Evolutionary conservation across 2,888 invertebrate species (phyloP).

Genomic region (Eupithecia tripunctaria): DNA sequence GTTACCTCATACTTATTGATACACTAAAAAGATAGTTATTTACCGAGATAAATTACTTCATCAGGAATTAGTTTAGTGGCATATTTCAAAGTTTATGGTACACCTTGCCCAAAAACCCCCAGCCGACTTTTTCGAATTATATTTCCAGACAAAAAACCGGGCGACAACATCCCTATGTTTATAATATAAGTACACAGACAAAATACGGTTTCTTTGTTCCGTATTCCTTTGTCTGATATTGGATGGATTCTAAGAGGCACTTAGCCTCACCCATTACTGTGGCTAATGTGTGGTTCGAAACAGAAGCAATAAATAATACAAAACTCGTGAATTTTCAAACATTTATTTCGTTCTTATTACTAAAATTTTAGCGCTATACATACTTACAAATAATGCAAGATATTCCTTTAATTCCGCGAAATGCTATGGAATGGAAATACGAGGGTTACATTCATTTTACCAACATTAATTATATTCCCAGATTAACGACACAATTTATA

Average conservation of each 20-base stretch:
- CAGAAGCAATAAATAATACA: conserved; percentile 11
- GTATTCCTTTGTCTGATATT: conserved; percentile 25
- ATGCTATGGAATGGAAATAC: conserved; percentile 46
- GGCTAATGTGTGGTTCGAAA: not conserved
- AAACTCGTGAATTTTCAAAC: conserved; percentile 32
- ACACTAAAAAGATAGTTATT: too few species aligned
- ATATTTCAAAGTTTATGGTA: too few species aligned
- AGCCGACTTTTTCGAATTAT: not conserved
- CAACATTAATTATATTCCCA: conserved; percentile 13
- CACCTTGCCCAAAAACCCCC: too few species aligned
- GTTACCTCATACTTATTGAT: too few species aligned
- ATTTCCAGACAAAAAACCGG: not conserved
- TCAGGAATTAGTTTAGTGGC: too few species aligned
- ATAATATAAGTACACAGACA: conserved; percentile 6
- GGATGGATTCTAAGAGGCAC: conserved; percentile 27
- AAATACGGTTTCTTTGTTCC: conserved; percentile 30
- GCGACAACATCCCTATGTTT: conserved; percentile 3
- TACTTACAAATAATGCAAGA: conserved; percentile 45
- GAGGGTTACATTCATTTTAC: conserved; percentile 17
- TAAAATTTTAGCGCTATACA: conserved; percentile 47
- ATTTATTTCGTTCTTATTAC: conserved; percentile 46
- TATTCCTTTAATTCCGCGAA: conserved; percentile 43
- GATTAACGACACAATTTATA: conserved; percentile 9
- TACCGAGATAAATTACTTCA: too few species aligned
- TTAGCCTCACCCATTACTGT: conserved; percentile 5